Base-by-base conservation (phyloP, 2,797 vertebrate species). In the Vespertilio murinus region DNA sequence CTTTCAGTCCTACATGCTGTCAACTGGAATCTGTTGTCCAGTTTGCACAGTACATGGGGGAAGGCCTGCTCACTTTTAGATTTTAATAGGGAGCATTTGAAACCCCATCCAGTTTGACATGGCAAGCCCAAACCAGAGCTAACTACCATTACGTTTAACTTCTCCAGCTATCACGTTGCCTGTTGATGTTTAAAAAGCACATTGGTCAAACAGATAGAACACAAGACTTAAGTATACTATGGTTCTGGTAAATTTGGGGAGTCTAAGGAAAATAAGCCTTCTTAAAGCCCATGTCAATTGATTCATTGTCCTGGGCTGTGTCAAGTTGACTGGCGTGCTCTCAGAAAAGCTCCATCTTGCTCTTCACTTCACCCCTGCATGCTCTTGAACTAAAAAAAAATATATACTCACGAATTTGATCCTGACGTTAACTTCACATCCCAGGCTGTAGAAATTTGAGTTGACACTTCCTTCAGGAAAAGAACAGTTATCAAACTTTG, bases 361-460 rank as follows among this genome's bases (percentile, higher is more conserved):
- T 64, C n/a, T 74, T 80, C 40, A 8, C 13, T 8, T 69, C 22
- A 42, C 5, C 61, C 12, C 35, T 73, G n/a, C 18, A 0, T 40
- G 38, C 93, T 88, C 64, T 91, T 52, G 61, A 75, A 70, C 86
- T 22, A 30, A 74, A 83, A 64, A 71, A 80, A 83, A 64, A 71
- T 74, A 28, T 30, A n/a, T 59, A 33, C 75, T 96, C 33, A 14
- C 30, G 17, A 79, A 71, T 49, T 83, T 54, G 14, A 18, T 79
- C 59, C 59, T 25, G 30, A 92, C 20, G 35, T 28, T 73, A 14
- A 52, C 35, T 42, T 88, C 81, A 74, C n/a, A 56, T 85, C 59
- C 47, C 65, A 67, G 73, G 83, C 45, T 33, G 0, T 45, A 80
- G 52, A 25, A 42, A 35, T 45, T 35, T 45, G 75, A 38, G 78